Percentiles rank a stretch among this genome's conserved stretches.
Evolutionary conservation across 1,140 invertebrate genomes (phyloP).

Genomic region (Orchesella cincta): DNA sequence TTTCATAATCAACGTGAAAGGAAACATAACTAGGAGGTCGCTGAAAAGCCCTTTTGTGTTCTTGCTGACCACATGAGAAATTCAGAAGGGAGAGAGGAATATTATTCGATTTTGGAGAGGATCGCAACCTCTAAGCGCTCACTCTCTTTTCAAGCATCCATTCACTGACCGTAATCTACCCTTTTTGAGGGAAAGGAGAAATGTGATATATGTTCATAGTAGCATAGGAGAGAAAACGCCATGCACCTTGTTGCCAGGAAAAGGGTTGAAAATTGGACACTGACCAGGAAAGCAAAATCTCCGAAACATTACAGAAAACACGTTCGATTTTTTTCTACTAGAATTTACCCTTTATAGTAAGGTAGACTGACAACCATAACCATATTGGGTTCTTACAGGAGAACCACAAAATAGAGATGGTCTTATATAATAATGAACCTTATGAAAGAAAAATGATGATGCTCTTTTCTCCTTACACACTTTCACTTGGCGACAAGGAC

Average conservation of each 20-base stretch:
- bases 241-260: background rate
- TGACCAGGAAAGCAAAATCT: background rate
- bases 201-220: background rate
- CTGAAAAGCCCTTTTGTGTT: background rate
- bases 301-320: background rate
- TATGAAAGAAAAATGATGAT: background rate
- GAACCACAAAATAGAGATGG: background rate
- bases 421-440: background rate
- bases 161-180: background rate
- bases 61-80: background rate
- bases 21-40: too few species aligned
- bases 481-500: background rate
- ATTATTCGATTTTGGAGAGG: background rate
- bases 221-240: background rate
- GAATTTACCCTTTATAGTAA: background rate
- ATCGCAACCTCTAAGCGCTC: background rate
- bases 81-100: background rate
- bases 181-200: background rate
- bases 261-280: background rate
- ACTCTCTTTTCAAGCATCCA: background rate
- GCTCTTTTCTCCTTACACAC: background rate
- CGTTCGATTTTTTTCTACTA: background rate
- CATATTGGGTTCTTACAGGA: background rate
- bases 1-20: background rate
- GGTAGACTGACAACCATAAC: background rate